A percentile compares a stretch with the other conserved stretches of the same genome.
phyloP scores from a whole-genome alignment of 2,797 vertebrate species.

The Siniperca scherzeri region DNA sequence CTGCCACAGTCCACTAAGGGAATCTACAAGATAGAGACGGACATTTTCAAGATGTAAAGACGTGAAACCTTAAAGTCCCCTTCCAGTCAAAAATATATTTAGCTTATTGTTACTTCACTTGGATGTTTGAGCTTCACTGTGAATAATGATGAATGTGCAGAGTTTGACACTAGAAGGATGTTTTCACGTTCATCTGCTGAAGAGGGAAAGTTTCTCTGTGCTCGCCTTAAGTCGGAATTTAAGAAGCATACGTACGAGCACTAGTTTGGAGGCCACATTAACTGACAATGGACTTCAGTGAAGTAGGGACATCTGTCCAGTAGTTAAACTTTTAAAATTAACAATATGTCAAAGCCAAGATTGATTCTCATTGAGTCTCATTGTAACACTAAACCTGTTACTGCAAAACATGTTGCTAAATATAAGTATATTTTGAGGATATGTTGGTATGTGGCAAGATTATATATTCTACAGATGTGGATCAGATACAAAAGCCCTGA shows the following conservation, averaged over 20 bases:
- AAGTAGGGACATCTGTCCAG: neutral
- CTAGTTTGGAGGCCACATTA: neutral
- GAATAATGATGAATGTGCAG: neutral
- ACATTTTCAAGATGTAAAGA: neutral
- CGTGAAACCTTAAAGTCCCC: neutral
- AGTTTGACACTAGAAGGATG: neutral
- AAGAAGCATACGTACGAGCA: neutral
- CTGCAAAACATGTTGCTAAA: no score
- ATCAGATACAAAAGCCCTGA: no score
- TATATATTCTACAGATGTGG: no score
- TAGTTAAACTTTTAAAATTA: neutral
- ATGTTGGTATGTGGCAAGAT: no score
- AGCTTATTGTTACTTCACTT: neutral
- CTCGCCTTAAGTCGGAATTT: neutral
- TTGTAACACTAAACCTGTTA: no score
- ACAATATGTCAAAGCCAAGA: neutral
- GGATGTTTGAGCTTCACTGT: neutral
- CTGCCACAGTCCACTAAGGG: slow-evolving; percentile 92
- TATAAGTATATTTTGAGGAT: no score
- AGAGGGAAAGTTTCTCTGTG: neutral
- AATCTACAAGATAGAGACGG: slow-evolving; percentile 68
- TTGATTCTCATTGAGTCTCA: neutral
- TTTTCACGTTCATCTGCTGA: neutral
- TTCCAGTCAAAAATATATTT: neutral
- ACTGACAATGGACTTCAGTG: neutral